Percentiles rank a stretch among this genome's conserved stretches.
phyloP scores from a whole-genome alignment of 2,797 vertebrate species.

The Corythornis leucogaster region DNA sequence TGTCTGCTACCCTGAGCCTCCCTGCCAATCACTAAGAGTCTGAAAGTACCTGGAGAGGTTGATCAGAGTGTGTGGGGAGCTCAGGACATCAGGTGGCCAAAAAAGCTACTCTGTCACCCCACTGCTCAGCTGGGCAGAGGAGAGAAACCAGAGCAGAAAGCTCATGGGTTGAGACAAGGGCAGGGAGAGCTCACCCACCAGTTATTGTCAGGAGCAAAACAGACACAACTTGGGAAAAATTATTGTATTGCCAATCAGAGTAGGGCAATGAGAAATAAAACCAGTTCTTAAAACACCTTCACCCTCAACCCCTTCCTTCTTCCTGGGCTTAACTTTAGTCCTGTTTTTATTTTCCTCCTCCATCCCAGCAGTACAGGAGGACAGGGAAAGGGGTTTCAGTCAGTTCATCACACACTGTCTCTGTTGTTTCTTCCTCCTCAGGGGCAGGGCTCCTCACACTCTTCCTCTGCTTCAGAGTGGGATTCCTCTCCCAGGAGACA shows the following conservation, averaged over 20 bases:
- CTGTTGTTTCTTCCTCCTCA: not conserved
- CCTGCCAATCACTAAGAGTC: slow-evolving; percentile 6
- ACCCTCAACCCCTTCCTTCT: not conserved
- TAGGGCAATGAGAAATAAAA: not conserved
- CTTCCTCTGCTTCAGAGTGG: not conserved
- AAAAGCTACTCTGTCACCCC: not conserved
- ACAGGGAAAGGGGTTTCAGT: not conserved
- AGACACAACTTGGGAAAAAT: not conserved
- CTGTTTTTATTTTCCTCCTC: not conserved
- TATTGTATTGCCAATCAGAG: not conserved
- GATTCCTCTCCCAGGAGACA: not conserved
- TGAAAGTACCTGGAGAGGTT: not conserved
- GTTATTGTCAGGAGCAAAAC: not conserved
- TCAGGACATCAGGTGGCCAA: not conserved
- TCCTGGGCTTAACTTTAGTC: not conserved
- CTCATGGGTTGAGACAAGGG: not conserved
- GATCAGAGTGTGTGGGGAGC: not conserved
- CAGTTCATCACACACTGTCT: not conserved
- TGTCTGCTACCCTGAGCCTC: slow-evolving; percentile 33
- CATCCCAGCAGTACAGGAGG: too few species aligned
- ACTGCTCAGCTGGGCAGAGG: not conserved
- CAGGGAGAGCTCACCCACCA: not conserved
- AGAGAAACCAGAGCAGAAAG: not conserved
- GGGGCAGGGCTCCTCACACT: not conserved
- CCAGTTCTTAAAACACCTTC: not conserved